Conservation (phyloP, 1,140 invertebrate genomes). For the Sycobia sp. region DNA sequence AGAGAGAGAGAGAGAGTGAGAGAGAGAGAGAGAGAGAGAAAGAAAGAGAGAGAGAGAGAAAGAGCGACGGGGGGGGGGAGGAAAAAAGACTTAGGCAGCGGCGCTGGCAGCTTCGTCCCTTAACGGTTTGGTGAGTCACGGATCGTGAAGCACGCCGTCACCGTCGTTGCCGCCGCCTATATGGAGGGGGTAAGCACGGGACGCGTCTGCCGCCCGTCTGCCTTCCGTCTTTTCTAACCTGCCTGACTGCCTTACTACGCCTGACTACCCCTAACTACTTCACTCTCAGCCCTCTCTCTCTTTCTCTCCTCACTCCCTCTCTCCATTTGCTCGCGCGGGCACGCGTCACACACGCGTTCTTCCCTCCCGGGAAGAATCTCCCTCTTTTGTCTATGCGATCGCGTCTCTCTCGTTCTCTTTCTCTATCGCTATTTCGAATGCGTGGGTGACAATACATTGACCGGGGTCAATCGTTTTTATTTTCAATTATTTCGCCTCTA, state of each 20-base stretch:
- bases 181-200: constrained; percentile 54
- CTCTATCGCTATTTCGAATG: no score
- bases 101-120: constrained; percentile 54
- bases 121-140: constrained; percentile 60
- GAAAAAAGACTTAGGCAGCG: no score
- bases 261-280: constrained; percentile 45
- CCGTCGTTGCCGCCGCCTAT: no score
- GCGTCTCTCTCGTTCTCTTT: constrained; percentile 24
- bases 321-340: constrained; percentile 21
- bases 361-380: no score
- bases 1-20: not conserved
- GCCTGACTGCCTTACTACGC: constrained; percentile 42
- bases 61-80: no score
- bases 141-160: constrained; percentile 42
- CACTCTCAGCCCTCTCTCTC: constrained; percentile 34
- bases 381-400: not conserved
- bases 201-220: constrained; percentile 61
- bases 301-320: constrained; percentile 32
- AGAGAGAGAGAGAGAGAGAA: not conserved
- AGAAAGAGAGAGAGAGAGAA: not conserved
- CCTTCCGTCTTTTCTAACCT: constrained; percentile 46
- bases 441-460: no score
- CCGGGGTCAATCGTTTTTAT: constrained; percentile 7
- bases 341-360: not conserved
- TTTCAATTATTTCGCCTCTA: constrained; percentile 26